phyloP scores from a whole-genome alignment of 2,888 invertebrate genomes.

The Trileptium ribeirensis region DNA sequence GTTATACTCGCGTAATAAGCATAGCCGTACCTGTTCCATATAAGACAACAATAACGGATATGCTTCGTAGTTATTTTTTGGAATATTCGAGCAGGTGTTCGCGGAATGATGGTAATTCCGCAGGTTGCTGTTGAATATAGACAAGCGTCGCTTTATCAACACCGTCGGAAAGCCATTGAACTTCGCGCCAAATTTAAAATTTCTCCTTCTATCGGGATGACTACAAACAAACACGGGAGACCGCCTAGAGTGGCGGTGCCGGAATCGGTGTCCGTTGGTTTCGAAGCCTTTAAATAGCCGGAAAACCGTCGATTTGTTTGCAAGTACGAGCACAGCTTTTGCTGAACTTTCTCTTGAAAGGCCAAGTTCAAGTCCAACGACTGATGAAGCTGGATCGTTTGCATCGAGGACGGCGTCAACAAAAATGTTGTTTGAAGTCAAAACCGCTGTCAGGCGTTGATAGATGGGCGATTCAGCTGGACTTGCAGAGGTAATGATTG shows the following conservation, averaged over 20 bases:
- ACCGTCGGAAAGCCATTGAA: neutral
- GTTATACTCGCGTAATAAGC: too few species aligned
- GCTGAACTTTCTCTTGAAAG: neutral
- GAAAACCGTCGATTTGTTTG: neutral
- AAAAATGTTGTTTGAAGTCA: neutral
- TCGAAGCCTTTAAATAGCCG: too few species aligned
- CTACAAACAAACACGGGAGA: constrained; percentile 34
- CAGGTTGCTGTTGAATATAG: neutral
- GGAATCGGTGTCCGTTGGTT: too few species aligned
- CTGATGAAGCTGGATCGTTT: neutral
- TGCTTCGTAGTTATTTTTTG: constrained; percentile 45
- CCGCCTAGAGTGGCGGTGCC: neutral
- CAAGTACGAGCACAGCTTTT: neutral
- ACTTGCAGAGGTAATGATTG: constrained; percentile 35
- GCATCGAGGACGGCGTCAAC: neutral
- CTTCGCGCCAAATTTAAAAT: constrained; percentile 35
- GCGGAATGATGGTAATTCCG: neutral
- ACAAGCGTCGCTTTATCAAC: neutral
- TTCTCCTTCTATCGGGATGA: constrained; percentile 40
- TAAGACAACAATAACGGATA: constrained; percentile 45
- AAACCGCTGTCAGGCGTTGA: neutral
- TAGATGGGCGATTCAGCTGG: neutral
- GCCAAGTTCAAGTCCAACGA: neutral
- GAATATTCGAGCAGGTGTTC: constrained; percentile 45
- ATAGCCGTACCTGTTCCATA: constrained; percentile 42